Conservation (phyloP, 2,113 vertebrate species). For the Calonectris borealis region DNA sequence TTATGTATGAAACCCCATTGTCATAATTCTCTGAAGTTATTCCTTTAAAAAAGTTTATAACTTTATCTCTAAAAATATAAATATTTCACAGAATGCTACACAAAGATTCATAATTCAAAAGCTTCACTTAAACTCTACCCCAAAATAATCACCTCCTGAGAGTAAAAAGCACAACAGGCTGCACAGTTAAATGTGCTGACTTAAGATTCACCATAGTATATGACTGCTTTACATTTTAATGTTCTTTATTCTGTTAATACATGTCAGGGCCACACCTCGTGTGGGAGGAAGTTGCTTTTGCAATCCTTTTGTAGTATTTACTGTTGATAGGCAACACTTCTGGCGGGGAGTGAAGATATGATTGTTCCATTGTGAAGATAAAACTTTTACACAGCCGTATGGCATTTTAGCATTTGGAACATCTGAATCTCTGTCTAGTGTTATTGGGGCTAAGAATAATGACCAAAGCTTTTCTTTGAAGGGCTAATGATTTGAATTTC, state of each 20-base stretch:
- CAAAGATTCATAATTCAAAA: not conserved
- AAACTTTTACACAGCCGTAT: not conserved
- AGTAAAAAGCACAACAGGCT: not conserved
- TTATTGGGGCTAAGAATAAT: not conserved
- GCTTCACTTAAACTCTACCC: not conserved
- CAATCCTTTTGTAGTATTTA: slow-evolving; percentile 34
- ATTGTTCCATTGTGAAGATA: not conserved
- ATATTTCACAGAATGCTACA: not conserved
- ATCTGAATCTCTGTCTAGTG: not conserved
- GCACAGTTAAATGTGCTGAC: not conserved
- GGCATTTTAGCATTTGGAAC: not conserved
- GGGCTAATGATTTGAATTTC: not conserved
- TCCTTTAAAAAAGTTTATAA: not conserved
- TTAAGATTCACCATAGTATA: not conserved
- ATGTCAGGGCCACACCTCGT: slow-evolving; percentile 46
- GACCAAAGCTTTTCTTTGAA: not conserved
- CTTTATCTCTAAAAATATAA: not conserved
- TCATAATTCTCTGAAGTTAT: not conserved
- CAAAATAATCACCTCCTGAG: not conserved
- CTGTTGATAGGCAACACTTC: slow-evolving; percentile 37
- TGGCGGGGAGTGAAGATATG: not conserved
- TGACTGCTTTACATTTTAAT: not conserved
- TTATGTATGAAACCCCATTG: not conserved
- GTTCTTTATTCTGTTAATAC: slow-evolving; percentile 45
- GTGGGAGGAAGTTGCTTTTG: slow-evolving; percentile 57